Base-by-base conservation (phyloP, 1,140 invertebrate genomes). In the Pemphigus obesinymphae region DNA sequence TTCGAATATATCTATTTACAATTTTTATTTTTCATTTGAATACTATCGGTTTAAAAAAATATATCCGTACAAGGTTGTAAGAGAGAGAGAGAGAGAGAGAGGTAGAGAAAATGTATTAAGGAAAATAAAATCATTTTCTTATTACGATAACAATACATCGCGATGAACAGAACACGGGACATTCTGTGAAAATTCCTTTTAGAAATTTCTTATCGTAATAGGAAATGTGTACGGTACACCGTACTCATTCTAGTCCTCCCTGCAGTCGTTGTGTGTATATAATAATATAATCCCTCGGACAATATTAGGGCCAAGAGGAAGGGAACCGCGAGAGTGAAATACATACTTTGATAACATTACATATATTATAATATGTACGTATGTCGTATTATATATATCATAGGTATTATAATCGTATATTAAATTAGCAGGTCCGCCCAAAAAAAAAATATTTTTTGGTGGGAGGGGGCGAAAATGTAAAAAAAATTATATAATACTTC, bases 371-470 rank as follows among this genome's bases (percentile, higher is more conserved):
- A n/a, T 66, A 37, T 8, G 10, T 8, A 7, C 0, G 61, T 66
- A 7, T 31, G 15, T 55, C 17, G 23, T 58, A 6, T 53, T 26
- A 23, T 29, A 15, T 29, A 11, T 58, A 1, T 55, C 26, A 5
- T 66, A 6, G 6, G 40, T 15, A 45, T 70, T 70, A 70, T 45
- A 70, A 70, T 70, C 68, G 37, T 45, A 70, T 70, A 70, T 70
- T 40, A 70, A 70, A 70, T 70, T 70, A 70, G 68, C 68, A 26
- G 23, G 31, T 66, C n/a, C n/a, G n/a, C n/a, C n/a, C n/a, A n/a
- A n/a, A n/a, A n/a, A n/a, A n/a, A n/a, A n/a, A n/a, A n/a, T n/a
- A n/a, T n/a, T n/a, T n/a, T n/a, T n/a, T n/a, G n/a, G n/a, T n/a
- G n/a, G n/a, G n/a, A n/a, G n/a, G n/a, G n/a, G n/a, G n/a, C n/a